A percentile compares a stretch with the other conserved stretches of the same genome.
phyloP scores from a whole-genome alignment of 2,113 vertebrate genomes.

The Sapayoa aenigma region DNA sequence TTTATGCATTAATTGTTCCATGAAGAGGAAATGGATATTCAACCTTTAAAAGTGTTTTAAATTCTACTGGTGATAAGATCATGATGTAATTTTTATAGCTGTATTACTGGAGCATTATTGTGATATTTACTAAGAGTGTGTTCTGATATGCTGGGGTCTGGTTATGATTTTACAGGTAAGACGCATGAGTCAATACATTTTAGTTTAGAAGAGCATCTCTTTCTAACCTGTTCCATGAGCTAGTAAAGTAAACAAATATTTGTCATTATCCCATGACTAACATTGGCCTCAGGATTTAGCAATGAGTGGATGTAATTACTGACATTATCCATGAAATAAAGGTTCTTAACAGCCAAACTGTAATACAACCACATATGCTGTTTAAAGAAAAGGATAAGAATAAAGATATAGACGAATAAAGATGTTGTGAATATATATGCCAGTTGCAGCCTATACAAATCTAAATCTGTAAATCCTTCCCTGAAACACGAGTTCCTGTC shows the following conservation, averaged over 20 bases:
- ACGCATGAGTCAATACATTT: background rate
- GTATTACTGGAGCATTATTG: background rate
- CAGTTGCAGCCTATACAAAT: background rate
- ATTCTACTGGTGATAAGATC: background rate
- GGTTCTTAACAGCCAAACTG: background rate
- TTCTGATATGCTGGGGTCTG: background rate
- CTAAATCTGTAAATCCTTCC: background rate
- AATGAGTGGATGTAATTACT: background rate
- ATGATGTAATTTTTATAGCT: background rate
- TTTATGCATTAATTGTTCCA: background rate
- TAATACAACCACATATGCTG: background rate
- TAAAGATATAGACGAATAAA: background rate
- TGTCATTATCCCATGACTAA: background rate
- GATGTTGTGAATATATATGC: background rate
- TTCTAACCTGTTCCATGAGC: background rate
- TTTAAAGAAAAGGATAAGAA: background rate
- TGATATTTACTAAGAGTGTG: background rate
- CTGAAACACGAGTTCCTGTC: background rate
- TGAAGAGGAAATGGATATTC: background rate
- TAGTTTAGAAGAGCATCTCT: background rate
- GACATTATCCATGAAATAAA: background rate
- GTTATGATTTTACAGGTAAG: background rate
- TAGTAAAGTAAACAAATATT: background rate
- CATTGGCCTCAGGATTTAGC: background rate
- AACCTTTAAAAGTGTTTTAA: background rate